A percentile compares a stretch with the other conserved stretches of the same genome.
Conservation (phyloP, 2,797 vertebrate species). For the Crenuchus spilurus region DNA sequence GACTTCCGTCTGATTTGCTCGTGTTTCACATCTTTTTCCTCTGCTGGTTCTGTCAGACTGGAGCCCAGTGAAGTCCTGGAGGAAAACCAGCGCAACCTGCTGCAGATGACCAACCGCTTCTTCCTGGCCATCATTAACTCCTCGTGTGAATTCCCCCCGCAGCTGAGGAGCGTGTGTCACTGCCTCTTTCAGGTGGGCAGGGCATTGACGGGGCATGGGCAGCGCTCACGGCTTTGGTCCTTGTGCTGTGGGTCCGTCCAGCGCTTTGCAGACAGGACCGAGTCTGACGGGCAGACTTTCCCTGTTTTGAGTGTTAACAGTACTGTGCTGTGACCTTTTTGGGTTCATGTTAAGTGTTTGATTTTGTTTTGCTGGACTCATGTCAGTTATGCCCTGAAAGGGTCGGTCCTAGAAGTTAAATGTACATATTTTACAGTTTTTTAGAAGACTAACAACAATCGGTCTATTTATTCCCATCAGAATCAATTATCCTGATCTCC, state of each 20-base stretch:
- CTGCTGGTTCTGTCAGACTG: constrained; percentile 72
- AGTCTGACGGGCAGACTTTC: neutral
- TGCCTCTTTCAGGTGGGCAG: constrained; percentile 94
- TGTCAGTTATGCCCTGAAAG: constrained; percentile 34
- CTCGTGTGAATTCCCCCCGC: constrained; percentile 93
- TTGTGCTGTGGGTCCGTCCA: neutral
- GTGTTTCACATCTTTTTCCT: neutral
- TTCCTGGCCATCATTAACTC: constrained; percentile 95
- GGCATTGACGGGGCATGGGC: neutral
- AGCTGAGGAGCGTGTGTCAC: constrained; percentile 96
- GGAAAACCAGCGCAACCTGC: constrained; percentile 91
- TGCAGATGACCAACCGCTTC: constrained; percentile 96
- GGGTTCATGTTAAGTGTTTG: constrained; percentile 60
- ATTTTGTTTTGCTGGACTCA: neutral
- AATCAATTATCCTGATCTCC: too few relatives aligned
- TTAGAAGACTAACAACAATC: too few relatives aligned
- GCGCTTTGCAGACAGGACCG: constrained; percentile 24
- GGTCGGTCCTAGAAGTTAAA: too few relatives aligned
- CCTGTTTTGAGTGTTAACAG: neutral
- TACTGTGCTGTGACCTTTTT: neutral
- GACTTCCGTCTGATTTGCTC: too few relatives aligned
- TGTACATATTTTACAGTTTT: too few relatives aligned
- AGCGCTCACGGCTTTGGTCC: neutral
- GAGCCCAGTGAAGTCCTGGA: constrained; percentile 90
- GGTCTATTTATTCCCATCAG: too few relatives aligned